phyloP scores from a whole-genome alignment of 1,140 invertebrate species.

The Pogonomyrmex barbatus region DNA sequence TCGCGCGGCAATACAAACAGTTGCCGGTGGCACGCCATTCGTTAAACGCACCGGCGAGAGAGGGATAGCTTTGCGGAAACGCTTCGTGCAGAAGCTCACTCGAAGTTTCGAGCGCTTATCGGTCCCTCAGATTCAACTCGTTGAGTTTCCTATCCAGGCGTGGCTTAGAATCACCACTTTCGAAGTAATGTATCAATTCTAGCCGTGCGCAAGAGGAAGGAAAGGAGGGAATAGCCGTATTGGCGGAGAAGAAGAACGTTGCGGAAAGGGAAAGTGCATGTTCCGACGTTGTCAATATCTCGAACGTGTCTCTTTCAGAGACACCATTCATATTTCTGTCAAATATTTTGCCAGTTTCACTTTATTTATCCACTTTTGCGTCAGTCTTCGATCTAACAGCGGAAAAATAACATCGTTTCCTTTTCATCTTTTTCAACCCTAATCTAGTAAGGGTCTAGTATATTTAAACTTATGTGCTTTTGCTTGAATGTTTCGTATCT shows the following conservation, averaged over 20 bases:
- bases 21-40: slow-evolving; percentile 61
- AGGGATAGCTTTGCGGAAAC: slow-evolving; percentile 51
- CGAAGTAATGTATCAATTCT: slow-evolving; percentile 66
- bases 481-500: neutral
- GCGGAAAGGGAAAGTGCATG: slow-evolving; percentile 37
- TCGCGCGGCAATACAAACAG: slow-evolving; percentile 58
- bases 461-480: neutral
- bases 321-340: slow-evolving; percentile 8
- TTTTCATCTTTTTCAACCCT: neutral
- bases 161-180: slow-evolving; percentile 57
- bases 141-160: slow-evolving; percentile 65
- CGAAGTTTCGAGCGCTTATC: slow-evolving; percentile 64
- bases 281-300: slow-evolving; percentile 29
- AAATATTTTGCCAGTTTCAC: slow-evolving; percentile 14
- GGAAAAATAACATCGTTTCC: neutral
- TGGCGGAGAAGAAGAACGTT: neutral
- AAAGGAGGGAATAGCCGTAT: neutral
- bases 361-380: neutral
- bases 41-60: slow-evolving; percentile 46
- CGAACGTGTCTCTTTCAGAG: slow-evolving; percentile 41
- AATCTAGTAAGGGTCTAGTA: too few species aligned
- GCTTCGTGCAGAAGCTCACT: slow-evolving; percentile 37
- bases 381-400: neutral
- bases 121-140: slow-evolving; percentile 63
- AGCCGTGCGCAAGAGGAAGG: neutral